A percentile compares a stretch with the other conserved stretches of the same genome.
These are phyloP conservation scores for Sebastes taczanowskii DNA, from an alignment of 2,797 vertebrate species.

Conservation along the genomic window DNA sequence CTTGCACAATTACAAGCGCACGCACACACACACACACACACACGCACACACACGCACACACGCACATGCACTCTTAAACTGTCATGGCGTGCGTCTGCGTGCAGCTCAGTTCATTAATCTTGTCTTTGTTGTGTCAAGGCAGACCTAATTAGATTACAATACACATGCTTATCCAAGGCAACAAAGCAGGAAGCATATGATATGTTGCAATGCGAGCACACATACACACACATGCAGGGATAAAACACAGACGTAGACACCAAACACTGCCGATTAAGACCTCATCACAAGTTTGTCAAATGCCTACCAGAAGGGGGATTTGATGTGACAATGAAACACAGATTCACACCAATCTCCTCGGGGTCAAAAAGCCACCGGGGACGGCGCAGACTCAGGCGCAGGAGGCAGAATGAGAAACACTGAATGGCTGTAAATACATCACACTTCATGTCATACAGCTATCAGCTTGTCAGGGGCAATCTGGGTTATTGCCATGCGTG, in stretches of 20 bases:
- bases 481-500: conserved; percentile 35
- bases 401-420: conserved; percentile 39
- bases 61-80: background rate
- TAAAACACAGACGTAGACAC: background rate
- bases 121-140: conserved; percentile 44
- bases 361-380: conserved; percentile 7
- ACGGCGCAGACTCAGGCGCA: background rate
- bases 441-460: conserved; percentile 28
- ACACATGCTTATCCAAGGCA: conserved; percentile 26
- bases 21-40: background rate
- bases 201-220: background rate
- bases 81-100: background rate
- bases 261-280: background rate
- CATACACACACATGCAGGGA: background rate
- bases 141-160: conserved; percentile 59
- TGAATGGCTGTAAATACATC: conserved; percentile 30
- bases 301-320: conserved; percentile 18
- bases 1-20: background rate
- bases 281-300: conserved; percentile 10
- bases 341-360: conserved; percentile 8
- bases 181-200: conserved; percentile 31
- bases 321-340: conserved; percentile 37
- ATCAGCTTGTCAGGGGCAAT: conserved; percentile 38
- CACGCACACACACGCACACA: background rate
- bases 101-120: conserved; percentile 48